Evolutionary conservation across 64 coral and sea anemone species (phyloP), one percentile per base, ranked within the genome.

Genomic region (Pachyseris speciosa): DNA sequence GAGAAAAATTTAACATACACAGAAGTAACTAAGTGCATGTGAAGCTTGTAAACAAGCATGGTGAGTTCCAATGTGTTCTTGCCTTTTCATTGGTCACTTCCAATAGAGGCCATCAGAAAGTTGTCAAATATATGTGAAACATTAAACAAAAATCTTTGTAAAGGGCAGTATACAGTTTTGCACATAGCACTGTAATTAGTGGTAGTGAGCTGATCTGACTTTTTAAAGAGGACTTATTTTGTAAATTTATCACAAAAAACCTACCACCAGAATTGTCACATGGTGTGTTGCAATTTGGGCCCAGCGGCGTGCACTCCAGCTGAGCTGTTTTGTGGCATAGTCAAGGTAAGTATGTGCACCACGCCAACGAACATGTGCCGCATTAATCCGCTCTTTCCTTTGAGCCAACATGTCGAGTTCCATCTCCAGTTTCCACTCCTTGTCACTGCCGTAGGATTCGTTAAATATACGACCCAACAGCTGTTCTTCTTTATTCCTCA

Each of bases 371-470:
- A 74, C 55, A 51, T 92, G 33, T 43, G 96, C 89, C 40, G 74
- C 76, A 59, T 61, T 78, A 52, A 98, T 90, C 31, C 93, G 57
- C 59, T 94, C 93, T 42, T 85, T 95, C 29, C 67, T 85, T 55
- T 98, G 89, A 34, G 48, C 69, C 32, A 91, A 78, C 39, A 95
- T 31, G 19, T 98, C 96, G 39, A 94, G 49, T 58, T 98, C 92
- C 37, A 91, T 31, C 28, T 98, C 96, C 20, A 98, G 55, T 28
- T 98, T 94, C 92, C 84, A 94, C 65, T 98, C 96, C 33, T 61
- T 74, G 20, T 98, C 96, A 60, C 96, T 98, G 7, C 96, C 96
- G 55, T 98, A 98, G 27, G 77, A 92, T 20, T 94, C 96, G 73
- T 95, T 91, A 70, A 98, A 98, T 42, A 98, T 94, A 39, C 91